Percentiles rank a stretch among this genome's conserved stretches.
These are phyloP conservation scores for Trichonephila inaurata DNA, from an alignment of 1,140 invertebrate genomes.

Conservation along the genomic window DNA sequence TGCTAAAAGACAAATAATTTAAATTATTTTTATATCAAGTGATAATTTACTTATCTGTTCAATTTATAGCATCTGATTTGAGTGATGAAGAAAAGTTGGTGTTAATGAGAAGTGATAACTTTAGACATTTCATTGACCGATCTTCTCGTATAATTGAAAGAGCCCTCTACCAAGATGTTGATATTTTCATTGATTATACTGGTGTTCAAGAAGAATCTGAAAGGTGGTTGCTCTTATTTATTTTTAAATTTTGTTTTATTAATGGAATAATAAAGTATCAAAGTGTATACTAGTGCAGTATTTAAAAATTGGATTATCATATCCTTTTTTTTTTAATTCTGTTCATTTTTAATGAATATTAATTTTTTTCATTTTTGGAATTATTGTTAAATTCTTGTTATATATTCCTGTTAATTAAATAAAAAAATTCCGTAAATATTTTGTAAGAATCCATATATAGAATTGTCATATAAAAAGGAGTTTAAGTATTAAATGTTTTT, in stretches of 20 bases:
- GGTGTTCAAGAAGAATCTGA: constrained; percentile 88
- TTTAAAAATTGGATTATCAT: background rate
- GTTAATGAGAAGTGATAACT: constrained; percentile 95
- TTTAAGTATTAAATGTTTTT: too few species aligned
- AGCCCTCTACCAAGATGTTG: constrained; percentile 90
- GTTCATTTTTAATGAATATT: too few species aligned
- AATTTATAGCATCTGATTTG: constrained; percentile 87
- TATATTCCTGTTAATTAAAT: too few species aligned
- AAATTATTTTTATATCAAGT: too few species aligned
- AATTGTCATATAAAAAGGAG: too few species aligned
- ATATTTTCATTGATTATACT: constrained; percentile 97
- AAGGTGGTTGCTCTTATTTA: constrained; percentile 81
- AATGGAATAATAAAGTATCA: too few species aligned
- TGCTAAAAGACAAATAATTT: too few species aligned
- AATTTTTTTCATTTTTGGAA: too few species aligned
- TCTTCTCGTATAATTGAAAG: constrained; percentile 94
- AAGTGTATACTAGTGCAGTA: background rate
- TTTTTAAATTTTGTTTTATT: too few species aligned
- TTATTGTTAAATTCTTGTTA: too few species aligned
- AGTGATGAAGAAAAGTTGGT: constrained; percentile 98
- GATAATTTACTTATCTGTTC: background rate
- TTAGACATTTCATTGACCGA: constrained; percentile 93
- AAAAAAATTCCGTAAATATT: too few species aligned
- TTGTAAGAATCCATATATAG: too few species aligned
- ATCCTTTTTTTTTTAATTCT: background rate